Conservation (phyloP, 2,797 vertebrate species). For the Lophius americanus region DNA sequence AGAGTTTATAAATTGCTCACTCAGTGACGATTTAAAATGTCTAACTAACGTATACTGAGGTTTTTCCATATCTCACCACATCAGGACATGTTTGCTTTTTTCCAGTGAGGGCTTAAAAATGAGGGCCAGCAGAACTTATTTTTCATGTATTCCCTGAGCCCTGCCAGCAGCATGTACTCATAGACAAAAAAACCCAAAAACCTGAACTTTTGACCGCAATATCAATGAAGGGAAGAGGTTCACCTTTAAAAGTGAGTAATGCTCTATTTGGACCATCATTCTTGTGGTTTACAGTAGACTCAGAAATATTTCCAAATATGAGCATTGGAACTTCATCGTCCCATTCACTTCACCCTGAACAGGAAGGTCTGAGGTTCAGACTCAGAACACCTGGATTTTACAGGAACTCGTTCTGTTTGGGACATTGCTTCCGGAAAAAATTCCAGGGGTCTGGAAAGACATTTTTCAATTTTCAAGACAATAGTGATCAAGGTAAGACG, state of each 20-base stretch:
- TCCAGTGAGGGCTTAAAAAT: constrained; percentile 58
- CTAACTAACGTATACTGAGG: constrained; percentile 56
- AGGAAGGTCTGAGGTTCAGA: too few species aligned
- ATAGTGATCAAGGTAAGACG: too few species aligned
- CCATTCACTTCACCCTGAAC: too few species aligned
- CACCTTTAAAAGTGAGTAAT: constrained; percentile 19
- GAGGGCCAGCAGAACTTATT: constrained; percentile 63
- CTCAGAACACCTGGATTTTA: too few species aligned
- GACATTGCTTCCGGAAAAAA: too few species aligned
- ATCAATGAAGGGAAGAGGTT: constrained; percentile 27
- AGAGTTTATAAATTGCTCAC: constrained; percentile 68
- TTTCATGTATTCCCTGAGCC: constrained; percentile 33
- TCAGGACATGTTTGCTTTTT: constrained; percentile 66
- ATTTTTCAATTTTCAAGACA: too few species aligned
- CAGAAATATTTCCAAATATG: constrained; percentile 7
- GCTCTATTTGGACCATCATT: constrained; percentile 20
- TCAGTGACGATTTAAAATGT: constrained; percentile 57
- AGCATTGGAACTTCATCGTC: not conserved
- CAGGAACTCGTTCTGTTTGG: too few species aligned
- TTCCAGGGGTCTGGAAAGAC: too few species aligned
- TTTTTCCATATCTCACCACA: constrained; percentile 69
- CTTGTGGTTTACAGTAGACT: constrained; percentile 30
- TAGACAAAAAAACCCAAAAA: constrained; percentile 54
- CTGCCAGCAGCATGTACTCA: constrained; percentile 60
- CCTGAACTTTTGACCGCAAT: constrained; percentile 51